These are phyloP conservation scores for Orchestia grillus DNA, from an alignment of 1,140 invertebrate genomes.

Conservation along the genomic window DNA sequence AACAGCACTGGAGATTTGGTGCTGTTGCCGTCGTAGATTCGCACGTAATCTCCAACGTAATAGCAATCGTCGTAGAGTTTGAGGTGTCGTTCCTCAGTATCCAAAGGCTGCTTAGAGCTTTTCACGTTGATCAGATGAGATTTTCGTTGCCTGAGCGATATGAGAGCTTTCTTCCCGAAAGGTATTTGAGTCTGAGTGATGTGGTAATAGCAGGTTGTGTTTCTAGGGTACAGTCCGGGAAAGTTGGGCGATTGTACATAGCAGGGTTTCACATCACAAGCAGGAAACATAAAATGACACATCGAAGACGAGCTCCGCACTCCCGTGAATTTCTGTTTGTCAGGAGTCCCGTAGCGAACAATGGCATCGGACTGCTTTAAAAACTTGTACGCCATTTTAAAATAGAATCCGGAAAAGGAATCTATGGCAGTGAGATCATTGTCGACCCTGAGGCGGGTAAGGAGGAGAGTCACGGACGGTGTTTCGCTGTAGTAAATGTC, in stretches of 20 bases:
- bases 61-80: slow-evolving; percentile 86
- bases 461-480: slow-evolving; percentile 82
- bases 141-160: slow-evolving; percentile 62
- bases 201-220: slow-evolving; percentile 86
- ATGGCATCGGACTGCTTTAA: slow-evolving; percentile 81
- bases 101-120: slow-evolving; percentile 61
- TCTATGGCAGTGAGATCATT: slow-evolving; percentile 67
- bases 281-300: slow-evolving; percentile 89
- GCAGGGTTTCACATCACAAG: slow-evolving; percentile 88
- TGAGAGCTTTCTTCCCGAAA: slow-evolving; percentile 61
- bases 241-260: slow-evolving; percentile 88
- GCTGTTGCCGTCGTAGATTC: slow-evolving; percentile 91
- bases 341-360: slow-evolving; percentile 79
- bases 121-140: slow-evolving; percentile 66
- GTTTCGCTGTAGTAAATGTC: slow-evolving; percentile 88
- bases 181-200: slow-evolving; percentile 80
- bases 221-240: slow-evolving; percentile 86
- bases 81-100: slow-evolving; percentile 67
- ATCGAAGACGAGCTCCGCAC: slow-evolving; percentile 80
- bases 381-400: slow-evolving; percentile 81
- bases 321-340: slow-evolving; percentile 74
- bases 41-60: slow-evolving; percentile 88
- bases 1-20: slow-evolving; percentile 88
- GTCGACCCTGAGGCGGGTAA: slow-evolving; percentile 64
- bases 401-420: slow-evolving; percentile 68